Evolutionary conservation across 2,797 vertebrate genomes (phyloP), one percentile per base, ranked within the genome.

Genomic region (Catharus ustulatus): DNA sequence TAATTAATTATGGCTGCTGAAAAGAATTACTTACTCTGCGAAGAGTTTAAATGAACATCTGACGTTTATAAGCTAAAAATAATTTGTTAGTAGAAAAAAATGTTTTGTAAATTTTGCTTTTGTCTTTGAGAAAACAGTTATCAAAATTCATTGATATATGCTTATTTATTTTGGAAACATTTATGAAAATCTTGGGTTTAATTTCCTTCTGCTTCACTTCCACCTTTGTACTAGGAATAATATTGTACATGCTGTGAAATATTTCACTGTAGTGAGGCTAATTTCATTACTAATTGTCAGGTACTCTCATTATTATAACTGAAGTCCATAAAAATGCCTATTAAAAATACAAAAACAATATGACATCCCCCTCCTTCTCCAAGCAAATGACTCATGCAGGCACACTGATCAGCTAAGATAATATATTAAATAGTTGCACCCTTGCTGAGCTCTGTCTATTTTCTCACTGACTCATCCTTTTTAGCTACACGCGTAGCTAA

Each of bases 271-370:
- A 84, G 94, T 94, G 93, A 87, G 87, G 89, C 89, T 96, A 96
- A 94, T 96, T 96, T 96, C 67, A 48, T 94, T 93, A 85, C 95
- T 95, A 94, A 95, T 96, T 96, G 94, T 96, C 94, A 96, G 95
- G 74, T 94, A 91, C 77, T 93, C 87, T 92, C 87, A 91, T 97
- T 95, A 89, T 92, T 95, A 40, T 86, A 94, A 90, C 87, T 90
- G 84, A 88, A 82, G 93, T 82, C 94, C 80, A 73, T 94, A 91
- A 96, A 94, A 96, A 96, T 91, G 86, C 90, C 85, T 88, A 79
- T 95, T 96, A 96, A 91, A 94, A 96, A 90, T 87, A 95, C 75
- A 95, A 90, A 95, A 92, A 3, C 75, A 87, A 93, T 92, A 78
- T 89, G 82, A 96, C 88, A 76, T 90, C 80, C 77, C 45, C 51